Evolutionary conservation across 2,113 vertebrate genomes (phyloP), one percentile per base, ranked within the genome.

Genomic region (Nothobranchius kuhntae): DNA sequence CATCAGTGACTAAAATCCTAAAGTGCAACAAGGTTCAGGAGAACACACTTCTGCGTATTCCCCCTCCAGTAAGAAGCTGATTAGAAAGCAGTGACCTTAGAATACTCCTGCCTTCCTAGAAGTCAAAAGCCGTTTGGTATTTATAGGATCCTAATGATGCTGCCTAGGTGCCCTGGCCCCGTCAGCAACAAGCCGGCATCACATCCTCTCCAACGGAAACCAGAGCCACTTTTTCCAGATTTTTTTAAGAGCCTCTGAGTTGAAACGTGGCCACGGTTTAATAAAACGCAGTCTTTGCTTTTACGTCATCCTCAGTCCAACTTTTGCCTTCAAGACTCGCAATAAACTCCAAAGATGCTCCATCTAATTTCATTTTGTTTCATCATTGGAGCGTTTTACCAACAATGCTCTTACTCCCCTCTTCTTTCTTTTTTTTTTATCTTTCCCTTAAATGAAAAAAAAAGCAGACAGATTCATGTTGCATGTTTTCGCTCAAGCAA

Each of bases 91-190:
- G 40, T 80, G 80, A 81, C 83, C 80, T 78, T 47, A 80, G 68
- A 78, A 69, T 63, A 47, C 71, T 61, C 75, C 71, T 70, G 74
- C 71, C 77, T 92, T 92, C 90, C 85, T 80, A 91, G 89, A 91
- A 91, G 73, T 82, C 81, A 79, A 70, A 74, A 83, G 76, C 78
- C 78, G 83, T 87, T 80, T 79, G 80, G 81, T 90, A 90, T 91
- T 90, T 90, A 86, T 89, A 89, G 84, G 66, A 69, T 61, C 75
- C 86, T 88, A 87, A 85, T 83, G 78, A 73, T n/a, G 62, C 69
- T 59, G 67, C 78, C 79, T 74, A 69, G 67, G 73, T 76, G 75
- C 62, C 58, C 73, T 50, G 6, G 57, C 55, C 76, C 56, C 75
- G 83, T 72, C 81, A 68, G 82, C 77, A 80, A 74, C 77, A 61